These are phyloP conservation scores for Sycophaga agraensis DNA, from an alignment of 1,140 invertebrate species.

Conservation along the genomic window DNA sequence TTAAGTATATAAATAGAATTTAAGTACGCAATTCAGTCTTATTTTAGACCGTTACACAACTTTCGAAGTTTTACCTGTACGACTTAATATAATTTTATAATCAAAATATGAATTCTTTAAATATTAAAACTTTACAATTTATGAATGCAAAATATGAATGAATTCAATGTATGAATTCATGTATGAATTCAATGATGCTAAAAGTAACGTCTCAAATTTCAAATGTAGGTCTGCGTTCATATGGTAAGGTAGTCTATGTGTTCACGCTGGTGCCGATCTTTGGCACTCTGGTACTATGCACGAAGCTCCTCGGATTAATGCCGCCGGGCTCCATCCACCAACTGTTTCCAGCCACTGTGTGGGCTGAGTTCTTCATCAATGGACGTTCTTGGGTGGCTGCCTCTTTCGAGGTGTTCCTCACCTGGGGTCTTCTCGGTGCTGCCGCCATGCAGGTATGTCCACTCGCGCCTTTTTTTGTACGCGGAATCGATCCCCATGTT, in stretches of 20 bases:
- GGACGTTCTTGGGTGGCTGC: conserved; percentile 76
- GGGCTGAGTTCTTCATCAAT: conserved; percentile 82
- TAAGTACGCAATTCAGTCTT: too few species aligned
- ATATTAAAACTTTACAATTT: too few species aligned
- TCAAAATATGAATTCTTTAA: too few species aligned
- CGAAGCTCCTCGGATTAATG: conserved; percentile 72
- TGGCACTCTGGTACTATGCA: conserved; percentile 71
- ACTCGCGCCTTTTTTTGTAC: neutral
- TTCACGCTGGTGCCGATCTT: conserved; percentile 73
- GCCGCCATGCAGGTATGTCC: conserved; percentile 74
- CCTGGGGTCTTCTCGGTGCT: conserved; percentile 85
- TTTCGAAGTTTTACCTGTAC: too few species aligned
- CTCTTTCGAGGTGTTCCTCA: conserved; percentile 83
- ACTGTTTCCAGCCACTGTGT: conserved; percentile 74
- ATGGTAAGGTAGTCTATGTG: conserved; percentile 80
- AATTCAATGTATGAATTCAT: too few species aligned
- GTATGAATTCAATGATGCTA: too few species aligned
- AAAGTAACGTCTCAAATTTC: too few species aligned
- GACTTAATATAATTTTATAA: too few species aligned
- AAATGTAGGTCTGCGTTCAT: conserved; percentile 76
- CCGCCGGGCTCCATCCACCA: conserved; percentile 66
- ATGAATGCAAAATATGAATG: too few species aligned
- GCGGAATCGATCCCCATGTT: too few species aligned
- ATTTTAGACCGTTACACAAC: too few species aligned
- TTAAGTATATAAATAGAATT: too few species aligned